Conservation (phyloP, 2,113 vertebrate species). For the Petrocephalus zakoni region DNA sequence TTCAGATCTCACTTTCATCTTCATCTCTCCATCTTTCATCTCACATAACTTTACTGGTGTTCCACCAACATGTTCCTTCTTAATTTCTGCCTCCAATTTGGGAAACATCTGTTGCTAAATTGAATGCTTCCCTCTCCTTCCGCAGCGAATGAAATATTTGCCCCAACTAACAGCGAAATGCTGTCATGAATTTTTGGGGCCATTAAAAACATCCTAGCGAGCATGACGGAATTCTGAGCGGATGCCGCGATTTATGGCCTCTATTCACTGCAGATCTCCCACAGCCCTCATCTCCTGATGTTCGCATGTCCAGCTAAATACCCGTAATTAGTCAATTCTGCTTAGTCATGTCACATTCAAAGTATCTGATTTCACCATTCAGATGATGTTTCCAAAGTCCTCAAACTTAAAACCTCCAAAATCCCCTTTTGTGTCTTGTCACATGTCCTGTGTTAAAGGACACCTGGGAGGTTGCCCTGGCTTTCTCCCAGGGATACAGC, state of each 20-base stretch:
- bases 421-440: background rate
- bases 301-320: background rate
- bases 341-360: background rate
- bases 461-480: background rate
- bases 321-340: background rate
- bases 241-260: background rate
- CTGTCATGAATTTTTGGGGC: background rate
- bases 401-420: background rate
- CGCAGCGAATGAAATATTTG: background rate
- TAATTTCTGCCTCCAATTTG: slow-evolving; percentile 9
- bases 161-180: background rate
- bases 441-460: background rate
- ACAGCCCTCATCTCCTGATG: background rate
- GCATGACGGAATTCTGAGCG: background rate
- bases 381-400: background rate
- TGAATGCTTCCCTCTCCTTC: background rate
- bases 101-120: background rate
- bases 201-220: background rate
- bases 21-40: slow-evolving; percentile 3
- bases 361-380: background rate
- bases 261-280: background rate
- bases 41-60: background rate
- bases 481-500: background rate
- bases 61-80: background rate
- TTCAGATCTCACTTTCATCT: slow-evolving; percentile 18